Base-by-base conservation (phyloP, 2,888 invertebrate genomes). In the Drosophila anomalata region DNA sequence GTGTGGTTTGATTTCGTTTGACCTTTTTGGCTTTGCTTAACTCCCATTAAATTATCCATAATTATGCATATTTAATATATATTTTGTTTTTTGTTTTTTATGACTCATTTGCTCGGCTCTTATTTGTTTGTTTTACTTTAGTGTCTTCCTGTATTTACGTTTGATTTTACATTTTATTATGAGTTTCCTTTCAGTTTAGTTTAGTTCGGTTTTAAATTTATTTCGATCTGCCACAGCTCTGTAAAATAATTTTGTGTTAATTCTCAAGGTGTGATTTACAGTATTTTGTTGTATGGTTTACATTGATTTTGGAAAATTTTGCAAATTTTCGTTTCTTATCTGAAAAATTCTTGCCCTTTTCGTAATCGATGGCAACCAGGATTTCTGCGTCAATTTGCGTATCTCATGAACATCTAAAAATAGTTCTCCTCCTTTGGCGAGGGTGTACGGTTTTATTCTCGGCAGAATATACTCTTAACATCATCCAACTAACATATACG, bases 111-210 rank as follows among this genome's bases (percentile, higher is more conserved):
- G 60, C 56, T 67, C 55, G 57, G 39, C 17, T 58, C 36, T 65
- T 56, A 41, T 51, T 58, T 17, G 46, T 58, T 50, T 72, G 41
- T 46, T 68, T 51, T 50, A 56, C 66, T 48, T 57, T 67, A 69
- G 70, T 56, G 55, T 65, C 68, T 86, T 81, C 84, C 84, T 88
- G 85, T 86, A 88, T 75, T 86, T 87, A 73, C 73, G 76, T 88
- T 88, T 78, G 84, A 88, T 87, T 87, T 88, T 87, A 85, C 80
- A 82, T 74, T 78, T 74, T 73, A 54, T 76, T 77, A 73, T 77
- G 78, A 68, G 55, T 61, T 56, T 39, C 20, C 4, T 57, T 52
- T 52, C 50, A 59, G 60, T 44, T 52, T 57, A 33, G 31, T 58
- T 60, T 58, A 54, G 51, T 68, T 67, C 52, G 53, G 17, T 47